Conservation (phyloP, 2,888 invertebrate species). For the Crossocerus cetratus region DNA sequence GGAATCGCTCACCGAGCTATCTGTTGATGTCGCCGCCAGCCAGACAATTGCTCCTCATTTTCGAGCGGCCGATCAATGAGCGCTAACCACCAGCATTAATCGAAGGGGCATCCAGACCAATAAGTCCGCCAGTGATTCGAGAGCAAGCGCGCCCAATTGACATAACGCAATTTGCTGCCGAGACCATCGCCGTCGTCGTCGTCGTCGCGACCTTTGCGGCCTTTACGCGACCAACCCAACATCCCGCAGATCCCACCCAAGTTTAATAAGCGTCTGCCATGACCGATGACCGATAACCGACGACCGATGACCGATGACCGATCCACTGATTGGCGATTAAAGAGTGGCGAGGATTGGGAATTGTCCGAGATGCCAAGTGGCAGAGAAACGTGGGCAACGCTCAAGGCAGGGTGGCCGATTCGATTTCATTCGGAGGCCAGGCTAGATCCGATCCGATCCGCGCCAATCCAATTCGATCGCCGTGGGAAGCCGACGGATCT, state of each 20-base stretch:
- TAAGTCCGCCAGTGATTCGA: not conserved
- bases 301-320: not conserved
- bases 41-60: no score
- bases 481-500: slow-evolving; percentile 28
- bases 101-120: not conserved
- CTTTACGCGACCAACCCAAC: not conserved
- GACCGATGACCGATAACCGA: not conserved
- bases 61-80: no score
- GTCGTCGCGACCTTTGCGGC: no score
- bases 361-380: not conserved
- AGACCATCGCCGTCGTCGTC: no score
- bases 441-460: slow-evolving; percentile 22
- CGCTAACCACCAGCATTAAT: not conserved
- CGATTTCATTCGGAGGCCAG: slow-evolving; percentile 40
- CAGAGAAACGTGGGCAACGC: slow-evolving; percentile 30
- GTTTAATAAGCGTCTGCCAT: not conserved
- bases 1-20: not conserved
- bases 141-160: not conserved
- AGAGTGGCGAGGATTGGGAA: not conserved
- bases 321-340: not conserved
- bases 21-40: slow-evolving; percentile 6
- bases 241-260: not conserved
- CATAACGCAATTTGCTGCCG: not conserved
- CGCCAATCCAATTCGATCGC: slow-evolving; percentile 26
- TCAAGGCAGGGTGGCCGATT: slow-evolving; percentile 51